A percentile compares a stretch with the other conserved stretches of the same genome.
Conservation (phyloP, 2,888 invertebrate species). For the Aricia artaxerxes region DNA sequence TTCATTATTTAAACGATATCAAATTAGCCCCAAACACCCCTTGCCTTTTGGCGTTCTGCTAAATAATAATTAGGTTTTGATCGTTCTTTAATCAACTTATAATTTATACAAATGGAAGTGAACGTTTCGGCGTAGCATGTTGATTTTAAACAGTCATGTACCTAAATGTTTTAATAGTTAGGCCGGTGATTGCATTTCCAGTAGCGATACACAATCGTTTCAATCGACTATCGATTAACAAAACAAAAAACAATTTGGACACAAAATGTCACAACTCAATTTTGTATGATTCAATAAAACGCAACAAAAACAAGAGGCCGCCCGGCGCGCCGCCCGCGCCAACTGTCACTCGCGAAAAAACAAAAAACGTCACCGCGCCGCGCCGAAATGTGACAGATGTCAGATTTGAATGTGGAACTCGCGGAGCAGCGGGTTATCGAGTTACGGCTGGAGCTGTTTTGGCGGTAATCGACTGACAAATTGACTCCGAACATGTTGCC, state of each 20-base stretch:
- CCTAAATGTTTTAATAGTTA: not conserved
- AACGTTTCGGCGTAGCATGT: not conserved
- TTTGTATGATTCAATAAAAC: slow-evolving; percentile 58
- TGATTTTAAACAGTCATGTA: not conserved
- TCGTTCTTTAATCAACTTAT: not conserved
- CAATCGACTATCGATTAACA: slow-evolving; percentile 5
- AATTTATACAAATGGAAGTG: not conserved
- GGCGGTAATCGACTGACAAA: slow-evolving; percentile 63
- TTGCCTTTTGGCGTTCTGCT: not conserved
- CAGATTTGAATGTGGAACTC: slow-evolving; percentile 54
- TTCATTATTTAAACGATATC: slow-evolving; percentile 3
- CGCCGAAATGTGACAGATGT: slow-evolving; percentile 72
- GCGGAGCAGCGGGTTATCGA: slow-evolving; percentile 53
- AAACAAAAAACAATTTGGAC: slow-evolving; percentile 27
- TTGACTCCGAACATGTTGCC: slow-evolving; percentile 56
- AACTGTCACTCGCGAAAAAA: slow-evolving; percentile 68
- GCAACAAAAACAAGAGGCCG: slow-evolving; percentile 52
- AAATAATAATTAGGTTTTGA: not conserved
- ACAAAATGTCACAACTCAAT: slow-evolving; percentile 30
- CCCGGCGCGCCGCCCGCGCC: slow-evolving; percentile 66
- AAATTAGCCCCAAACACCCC: not conserved
- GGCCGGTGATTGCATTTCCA: not conserved
- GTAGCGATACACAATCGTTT: not conserved
- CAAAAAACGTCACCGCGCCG: slow-evolving; percentile 47
- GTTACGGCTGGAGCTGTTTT: slow-evolving; percentile 61